Evolutionary conservation across 2,797 vertebrate species (phyloP), one percentile per base, ranked within the genome.

Genomic region (Podarcis lilfordi): DNA sequence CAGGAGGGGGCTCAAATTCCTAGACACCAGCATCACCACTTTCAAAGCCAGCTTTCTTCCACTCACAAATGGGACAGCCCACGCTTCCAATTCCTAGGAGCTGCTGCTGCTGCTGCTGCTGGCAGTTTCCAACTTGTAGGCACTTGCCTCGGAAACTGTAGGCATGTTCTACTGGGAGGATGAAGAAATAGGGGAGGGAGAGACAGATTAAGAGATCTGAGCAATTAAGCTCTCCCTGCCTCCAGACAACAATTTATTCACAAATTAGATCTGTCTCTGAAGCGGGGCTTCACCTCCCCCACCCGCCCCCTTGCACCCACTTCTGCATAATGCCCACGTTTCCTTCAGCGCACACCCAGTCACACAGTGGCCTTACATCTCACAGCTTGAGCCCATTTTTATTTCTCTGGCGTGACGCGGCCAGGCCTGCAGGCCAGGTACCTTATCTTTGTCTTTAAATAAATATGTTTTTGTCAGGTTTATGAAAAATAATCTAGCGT

Each of bases 371-470:
- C 25, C 68, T 50, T n/a, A 61, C 19, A 3, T 3, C 59, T 27
- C 27, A 0, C 5, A 0, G 80, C 19, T 68, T 0, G 1, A 59
- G 66, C 29, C 32, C 40, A 27, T 90, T 92, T 89, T 80, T 27
- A 1, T 61, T 77, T 85, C 64, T 61, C 4, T 89, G 89, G 86
- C 15, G 21, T 85, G 23, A 85, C 23, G 0, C 0, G 10, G 88
- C 2, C 84, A 81, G 82, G 0, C 0, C 92, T 90, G 83, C 91
- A 90, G 86, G 89, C 90, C 61, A 88, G 32, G 92, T 83, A 82
- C 95, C 94, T 93, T 90, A 89, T 93, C 95, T 94, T 94, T 93
- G 94, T 91, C 95, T 95, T 95, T 95, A 94, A 95, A 95, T 94
- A 94, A 94, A 95, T 94, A 89, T 59, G 88, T 91, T 92, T 93